These are phyloP conservation scores for Gymnodraco acuticeps DNA, from an alignment of 2,797 vertebrate species.

Conservation along the genomic window DNA sequence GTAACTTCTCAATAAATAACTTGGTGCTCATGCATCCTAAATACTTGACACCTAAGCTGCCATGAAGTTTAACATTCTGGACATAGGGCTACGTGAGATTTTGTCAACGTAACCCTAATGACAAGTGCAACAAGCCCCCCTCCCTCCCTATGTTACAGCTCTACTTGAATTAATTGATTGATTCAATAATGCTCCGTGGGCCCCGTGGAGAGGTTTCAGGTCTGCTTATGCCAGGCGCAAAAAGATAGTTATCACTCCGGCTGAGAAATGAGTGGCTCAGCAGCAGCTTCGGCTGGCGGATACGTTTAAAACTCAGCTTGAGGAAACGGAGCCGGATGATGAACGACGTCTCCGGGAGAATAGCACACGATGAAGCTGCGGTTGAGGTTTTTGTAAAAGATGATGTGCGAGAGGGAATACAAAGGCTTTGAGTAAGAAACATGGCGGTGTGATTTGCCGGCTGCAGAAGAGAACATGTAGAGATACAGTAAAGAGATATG, in stretches of 20 bases:
- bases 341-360: constrained; percentile 54
- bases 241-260: constrained; percentile 71
- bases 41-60: too few species aligned
- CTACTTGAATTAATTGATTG: constrained; percentile 45
- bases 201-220: constrained; percentile 33
- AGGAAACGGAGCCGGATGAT: constrained; percentile 64
- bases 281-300: constrained; percentile 40
- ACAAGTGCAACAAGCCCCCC: neutral
- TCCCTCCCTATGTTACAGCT: constrained; percentile 18
- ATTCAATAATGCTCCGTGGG: constrained; percentile 48
- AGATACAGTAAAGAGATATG: constrained; percentile 57
- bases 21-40: too few species aligned
- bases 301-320: constrained; percentile 68
- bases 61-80: constrained; percentile 58
- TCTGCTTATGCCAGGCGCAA: constrained; percentile 30
- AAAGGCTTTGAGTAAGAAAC: neutral
- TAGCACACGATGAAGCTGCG: constrained; percentile 23
- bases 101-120: neutral
- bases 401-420: constrained; percentile 32
- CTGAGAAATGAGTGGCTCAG: constrained; percentile 69
- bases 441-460: constrained; percentile 4
- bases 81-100: constrained; percentile 17
- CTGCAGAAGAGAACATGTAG: constrained; percentile 8
- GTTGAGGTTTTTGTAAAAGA: constrained; percentile 49
- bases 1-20: constrained; percentile 6